Evolutionary conservation across 2,113 vertebrate species (phyloP).

Genomic region (Arothron firmamentum): DNA sequence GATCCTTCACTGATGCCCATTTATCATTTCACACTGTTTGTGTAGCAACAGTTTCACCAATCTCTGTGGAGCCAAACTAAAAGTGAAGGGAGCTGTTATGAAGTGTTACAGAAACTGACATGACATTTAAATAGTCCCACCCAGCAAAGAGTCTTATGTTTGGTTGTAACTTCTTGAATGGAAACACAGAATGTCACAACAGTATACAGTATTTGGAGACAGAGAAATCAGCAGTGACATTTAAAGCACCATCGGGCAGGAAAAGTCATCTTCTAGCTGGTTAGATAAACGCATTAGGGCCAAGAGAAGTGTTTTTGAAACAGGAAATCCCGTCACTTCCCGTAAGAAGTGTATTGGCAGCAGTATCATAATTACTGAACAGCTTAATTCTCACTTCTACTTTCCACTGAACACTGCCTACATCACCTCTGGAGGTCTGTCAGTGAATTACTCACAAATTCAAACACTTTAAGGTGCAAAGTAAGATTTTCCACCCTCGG

Average conservation of each 20-base stretch:
- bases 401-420: slow-evolving; percentile 33
- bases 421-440: neutral
- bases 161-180: slow-evolving; percentile 20
- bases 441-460: neutral
- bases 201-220: neutral
- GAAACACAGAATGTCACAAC: slow-evolving; percentile 30
- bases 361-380: slow-evolving; percentile 16
- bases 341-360: slow-evolving; percentile 26
- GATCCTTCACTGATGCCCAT: slow-evolving; percentile 23
- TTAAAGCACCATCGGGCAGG: neutral
- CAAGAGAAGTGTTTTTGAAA: slow-evolving; percentile 57
- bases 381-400: slow-evolving; percentile 48
- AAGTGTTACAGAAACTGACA: slow-evolving; percentile 46
- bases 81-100: slow-evolving; percentile 43
- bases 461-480: slow-evolving; percentile 4
- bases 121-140: slow-evolving; percentile 58
- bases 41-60: slow-evolving; percentile 18
- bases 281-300: slow-evolving; percentile 43
- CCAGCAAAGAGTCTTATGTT: slow-evolving; percentile 34
- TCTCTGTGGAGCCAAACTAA: slow-evolving; percentile 25
- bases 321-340: slow-evolving; percentile 68
- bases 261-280: slow-evolving; percentile 18
- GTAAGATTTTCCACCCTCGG: neutral
- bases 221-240: neutral
- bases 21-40: slow-evolving; percentile 43